Percentiles rank a stretch among this genome's conserved stretches.
Evolutionary conservation across 1,140 invertebrate species (phyloP).

Genomic region (Drosophila albomicans): DNA sequence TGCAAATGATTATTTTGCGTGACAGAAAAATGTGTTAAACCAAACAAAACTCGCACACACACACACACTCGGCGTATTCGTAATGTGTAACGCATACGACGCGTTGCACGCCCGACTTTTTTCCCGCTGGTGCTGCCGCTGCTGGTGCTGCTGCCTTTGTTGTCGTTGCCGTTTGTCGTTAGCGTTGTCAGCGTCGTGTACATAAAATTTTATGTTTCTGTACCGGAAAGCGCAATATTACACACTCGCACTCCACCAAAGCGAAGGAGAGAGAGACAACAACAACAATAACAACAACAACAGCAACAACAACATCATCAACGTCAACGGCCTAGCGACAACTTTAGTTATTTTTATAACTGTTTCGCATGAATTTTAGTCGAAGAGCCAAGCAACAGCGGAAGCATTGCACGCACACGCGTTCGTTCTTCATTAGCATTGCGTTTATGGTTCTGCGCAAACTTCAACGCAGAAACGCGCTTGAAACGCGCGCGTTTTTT

Average conservation of each 20-base stretch:
- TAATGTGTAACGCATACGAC: constrained; percentile 80
- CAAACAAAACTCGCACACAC: constrained; percentile 24
- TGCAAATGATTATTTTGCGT: constrained; percentile 82
- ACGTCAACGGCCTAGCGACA: constrained; percentile 50
- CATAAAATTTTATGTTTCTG: constrained; percentile 82
- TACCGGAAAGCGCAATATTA: constrained; percentile 79
- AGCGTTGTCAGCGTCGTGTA: constrained; percentile 68
- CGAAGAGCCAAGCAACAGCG: constrained; percentile 42
- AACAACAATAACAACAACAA: constrained; percentile 54
- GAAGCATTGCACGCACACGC: constrained; percentile 67
- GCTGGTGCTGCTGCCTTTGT: constrained; percentile 24
- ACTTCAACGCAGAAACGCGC: constrained; percentile 16
- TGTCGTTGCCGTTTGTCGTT: constrained; percentile 49
- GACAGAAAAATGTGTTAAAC: constrained; percentile 80
- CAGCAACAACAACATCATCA: constrained; percentile 53
- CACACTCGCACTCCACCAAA: constrained; percentile 33
- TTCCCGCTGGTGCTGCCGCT: constrained; percentile 17
- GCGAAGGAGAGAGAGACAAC: constrained; percentile 25
- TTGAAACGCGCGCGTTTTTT: neutral
- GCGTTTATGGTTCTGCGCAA: constrained; percentile 42
- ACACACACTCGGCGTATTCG: constrained; percentile 32
- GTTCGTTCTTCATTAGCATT: constrained; percentile 38
- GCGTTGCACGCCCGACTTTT: constrained; percentile 68
- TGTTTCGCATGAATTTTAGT: constrained; percentile 71
- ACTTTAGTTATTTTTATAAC: constrained; percentile 69